Conservation (phyloP, 1,140 invertebrate genomes). For the Euborellia annulipes region DNA sequence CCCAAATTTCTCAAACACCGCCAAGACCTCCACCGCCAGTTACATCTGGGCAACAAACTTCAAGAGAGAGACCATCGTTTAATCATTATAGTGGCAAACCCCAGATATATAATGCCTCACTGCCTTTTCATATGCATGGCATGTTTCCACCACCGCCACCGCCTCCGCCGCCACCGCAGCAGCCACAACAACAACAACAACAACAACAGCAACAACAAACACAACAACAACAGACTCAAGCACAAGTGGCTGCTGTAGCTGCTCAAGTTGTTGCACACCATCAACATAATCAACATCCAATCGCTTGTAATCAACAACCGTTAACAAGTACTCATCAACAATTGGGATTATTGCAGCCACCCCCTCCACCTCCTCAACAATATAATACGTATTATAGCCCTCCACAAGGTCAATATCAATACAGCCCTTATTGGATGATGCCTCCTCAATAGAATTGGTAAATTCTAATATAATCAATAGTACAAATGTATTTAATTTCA, state of each 20-base stretch:
- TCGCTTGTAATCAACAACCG: too few relatives aligned
- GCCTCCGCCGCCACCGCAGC: conserved; percentile 12
- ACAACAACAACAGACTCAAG: background rate
- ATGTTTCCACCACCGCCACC: conserved; percentile 13
- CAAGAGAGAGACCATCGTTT: conserved; percentile 12
- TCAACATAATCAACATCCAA: background rate
- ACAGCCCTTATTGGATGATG: conserved; percentile 12
- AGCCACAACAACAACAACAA: conserved; percentile 6
- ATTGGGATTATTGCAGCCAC: background rate
- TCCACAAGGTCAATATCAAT: conserved; percentile 7
- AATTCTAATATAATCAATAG: too few relatives aligned
- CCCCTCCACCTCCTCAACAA: conserved; percentile 1
- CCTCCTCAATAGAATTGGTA: conserved; percentile 2
- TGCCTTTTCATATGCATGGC: conserved; percentile 15
- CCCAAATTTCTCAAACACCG: too few relatives aligned
- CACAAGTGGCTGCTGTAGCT: background rate
- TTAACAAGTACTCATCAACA: background rate
- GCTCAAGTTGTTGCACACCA: background rate
- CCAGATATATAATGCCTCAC: conserved; percentile 14
- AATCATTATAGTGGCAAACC: conserved; percentile 16
- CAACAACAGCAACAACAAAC: conserved; percentile 3
- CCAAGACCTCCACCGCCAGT: background rate
- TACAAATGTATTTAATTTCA: too few relatives aligned
- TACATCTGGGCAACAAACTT: background rate
- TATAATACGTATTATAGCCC: conserved; percentile 4